Percentiles rank a stretch among this genome's conserved stretches.
Conservation (phyloP, 1,140 invertebrate species). For the Cylas formicarius region DNA sequence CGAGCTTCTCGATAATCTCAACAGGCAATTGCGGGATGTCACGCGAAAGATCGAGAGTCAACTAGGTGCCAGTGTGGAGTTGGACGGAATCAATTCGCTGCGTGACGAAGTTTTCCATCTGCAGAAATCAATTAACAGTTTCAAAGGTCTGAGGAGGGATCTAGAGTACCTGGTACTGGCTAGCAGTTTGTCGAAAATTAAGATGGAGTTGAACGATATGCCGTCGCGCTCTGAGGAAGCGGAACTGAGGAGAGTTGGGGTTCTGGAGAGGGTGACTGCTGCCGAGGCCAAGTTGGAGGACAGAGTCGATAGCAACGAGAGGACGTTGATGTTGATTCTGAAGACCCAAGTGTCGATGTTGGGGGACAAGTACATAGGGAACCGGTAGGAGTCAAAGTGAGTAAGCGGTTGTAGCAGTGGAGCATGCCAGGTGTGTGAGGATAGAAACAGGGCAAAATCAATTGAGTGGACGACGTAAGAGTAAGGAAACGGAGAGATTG, state of each 20-base stretch:
- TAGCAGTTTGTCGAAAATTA: conserved; percentile 7
- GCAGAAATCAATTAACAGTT: conserved; percentile 5
- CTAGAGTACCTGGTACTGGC: conserved; percentile 9
- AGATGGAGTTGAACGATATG: not conserved
- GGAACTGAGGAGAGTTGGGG: not conserved
- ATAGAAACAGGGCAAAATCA: no score
- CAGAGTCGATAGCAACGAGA: conserved; percentile 11
- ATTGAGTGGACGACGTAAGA: no score
- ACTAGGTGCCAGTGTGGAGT: no score
- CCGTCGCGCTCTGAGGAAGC: not conserved
- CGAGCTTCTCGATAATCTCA: no score
- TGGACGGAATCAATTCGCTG: no score
- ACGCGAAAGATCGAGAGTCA: no score
- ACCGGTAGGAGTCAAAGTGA: no score
- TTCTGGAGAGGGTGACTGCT: conserved; percentile 6
- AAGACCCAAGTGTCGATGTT: conserved; percentile 10
- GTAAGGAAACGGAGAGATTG: no score
- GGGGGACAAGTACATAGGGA: conserved; percentile 9
- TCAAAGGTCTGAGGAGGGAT: conserved; percentile 18
- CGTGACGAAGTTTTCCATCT: conserved; percentile 8
- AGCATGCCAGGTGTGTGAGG: no score
- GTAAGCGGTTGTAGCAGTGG: no score
- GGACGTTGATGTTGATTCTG: conserved; percentile 6
- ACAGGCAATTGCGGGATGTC: no score
- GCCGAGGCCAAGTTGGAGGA: conserved; percentile 8